Conservation (phyloP, 2,797 vertebrate species). For the Paguma larvata region DNA sequence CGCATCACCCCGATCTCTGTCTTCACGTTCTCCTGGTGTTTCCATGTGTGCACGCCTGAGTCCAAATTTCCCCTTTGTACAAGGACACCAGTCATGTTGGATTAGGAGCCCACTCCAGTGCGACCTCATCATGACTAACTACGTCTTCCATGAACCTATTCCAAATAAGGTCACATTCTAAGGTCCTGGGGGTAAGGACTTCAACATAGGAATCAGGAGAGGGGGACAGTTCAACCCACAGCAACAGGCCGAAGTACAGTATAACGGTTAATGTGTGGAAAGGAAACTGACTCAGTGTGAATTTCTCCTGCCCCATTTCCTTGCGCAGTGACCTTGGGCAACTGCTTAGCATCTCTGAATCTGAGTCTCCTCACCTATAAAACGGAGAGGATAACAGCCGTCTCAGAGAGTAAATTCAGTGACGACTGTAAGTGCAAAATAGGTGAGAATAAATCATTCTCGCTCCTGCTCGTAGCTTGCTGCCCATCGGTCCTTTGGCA, state of each 20-base stretch:
- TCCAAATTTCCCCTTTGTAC: background rate
- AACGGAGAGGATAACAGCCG: background rate
- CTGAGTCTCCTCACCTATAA: background rate
- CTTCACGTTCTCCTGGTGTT: background rate
- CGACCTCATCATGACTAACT: background rate
- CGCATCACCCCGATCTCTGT: background rate
- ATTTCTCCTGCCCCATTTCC: background rate
- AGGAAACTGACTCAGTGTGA: background rate
- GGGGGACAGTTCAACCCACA: background rate
- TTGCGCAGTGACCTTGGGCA: background rate
- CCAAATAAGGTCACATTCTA: background rate
- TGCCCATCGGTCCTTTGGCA: background rate
- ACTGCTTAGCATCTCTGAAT: background rate
- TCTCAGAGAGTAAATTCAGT: background rate
- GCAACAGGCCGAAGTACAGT: background rate
- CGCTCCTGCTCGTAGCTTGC: background rate
- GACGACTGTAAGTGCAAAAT: background rate
- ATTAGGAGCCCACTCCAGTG: background rate
- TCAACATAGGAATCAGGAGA: background rate
- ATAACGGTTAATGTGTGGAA: background rate
- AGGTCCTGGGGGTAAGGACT: background rate
- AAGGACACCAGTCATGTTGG: background rate
- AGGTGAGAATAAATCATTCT: background rate
- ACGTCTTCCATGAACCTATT: background rate
- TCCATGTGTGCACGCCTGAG: background rate